These are phyloP conservation scores for Stenodema calcarata DNA, from an alignment of 2,888 invertebrate genomes.

Conservation along the genomic window DNA sequence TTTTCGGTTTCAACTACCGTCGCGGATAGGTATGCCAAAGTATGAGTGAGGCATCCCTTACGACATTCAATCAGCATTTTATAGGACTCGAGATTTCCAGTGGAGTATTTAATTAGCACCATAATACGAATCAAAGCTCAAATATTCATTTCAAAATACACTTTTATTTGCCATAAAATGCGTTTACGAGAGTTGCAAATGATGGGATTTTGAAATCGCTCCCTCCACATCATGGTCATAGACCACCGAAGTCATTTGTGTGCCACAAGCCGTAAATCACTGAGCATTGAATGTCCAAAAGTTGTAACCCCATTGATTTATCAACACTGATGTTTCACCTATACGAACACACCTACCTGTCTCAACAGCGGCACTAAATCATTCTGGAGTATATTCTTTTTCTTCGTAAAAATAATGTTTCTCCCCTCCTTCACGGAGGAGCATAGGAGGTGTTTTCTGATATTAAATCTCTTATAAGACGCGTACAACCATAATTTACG, in stretches of 20 bases:
- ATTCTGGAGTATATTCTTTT: conserved; percentile 31
- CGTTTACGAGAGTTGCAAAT: not conserved
- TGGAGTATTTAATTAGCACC: no score
- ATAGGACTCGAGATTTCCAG: no score
- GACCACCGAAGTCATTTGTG: not conserved
- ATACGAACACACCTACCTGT: conserved; percentile 41
- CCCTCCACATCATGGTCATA: not conserved
- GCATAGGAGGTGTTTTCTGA: conserved; percentile 41
- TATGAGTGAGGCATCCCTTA: no score
- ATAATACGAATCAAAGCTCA: no score
- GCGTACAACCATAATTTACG: conserved; percentile 38
- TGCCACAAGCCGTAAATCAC: not conserved
- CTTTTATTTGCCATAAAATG: not conserved
- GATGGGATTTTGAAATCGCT: not conserved
- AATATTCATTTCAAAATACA: no score
- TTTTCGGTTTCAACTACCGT: no score
- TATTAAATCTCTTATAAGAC: conserved; percentile 46
- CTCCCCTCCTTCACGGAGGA: not conserved
- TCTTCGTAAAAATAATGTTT: conserved; percentile 24
- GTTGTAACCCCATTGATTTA: conserved; percentile 40
- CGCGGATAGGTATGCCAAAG: no score
- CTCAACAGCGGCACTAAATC: conserved; percentile 16
- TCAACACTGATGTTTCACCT: conserved; percentile 37
- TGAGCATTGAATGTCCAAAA: conserved; percentile 20
- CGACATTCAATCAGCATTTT: no score